Conservation (phyloP, 2,888 invertebrate genomes). For the Aleiodes alternator region DNA sequence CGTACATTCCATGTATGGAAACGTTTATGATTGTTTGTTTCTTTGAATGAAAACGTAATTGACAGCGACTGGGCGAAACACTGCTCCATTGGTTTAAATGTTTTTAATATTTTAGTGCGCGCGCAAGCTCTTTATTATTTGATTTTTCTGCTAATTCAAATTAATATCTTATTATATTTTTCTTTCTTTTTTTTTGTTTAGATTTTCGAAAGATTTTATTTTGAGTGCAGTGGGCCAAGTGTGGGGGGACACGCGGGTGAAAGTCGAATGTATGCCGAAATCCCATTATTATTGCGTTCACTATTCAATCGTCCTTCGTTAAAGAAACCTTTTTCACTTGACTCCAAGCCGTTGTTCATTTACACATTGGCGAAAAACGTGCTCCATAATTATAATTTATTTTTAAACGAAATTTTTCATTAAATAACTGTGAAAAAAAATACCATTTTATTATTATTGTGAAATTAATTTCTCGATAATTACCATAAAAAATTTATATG, state of each 20-base stretch:
- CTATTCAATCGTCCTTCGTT: slow-evolving; percentile 55
- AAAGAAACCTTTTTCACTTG: slow-evolving; percentile 30
- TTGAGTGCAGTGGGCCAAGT: slow-evolving; percentile 32
- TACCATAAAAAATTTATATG: too few relatives aligned
- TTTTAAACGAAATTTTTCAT: background rate
- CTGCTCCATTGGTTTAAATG: background rate
- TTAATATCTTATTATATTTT: background rate
- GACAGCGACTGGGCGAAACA: slow-evolving; percentile 24
- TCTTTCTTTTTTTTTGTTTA: slow-evolving; percentile 6
- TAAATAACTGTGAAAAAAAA: background rate
- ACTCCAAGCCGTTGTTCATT: slow-evolving; percentile 28
- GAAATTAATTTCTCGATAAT: too few relatives aligned
- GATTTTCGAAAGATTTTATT: slow-evolving; percentile 15
- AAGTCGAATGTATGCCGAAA: slow-evolving; percentile 56
- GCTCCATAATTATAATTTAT: background rate
- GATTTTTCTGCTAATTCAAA: slow-evolving; percentile 1
- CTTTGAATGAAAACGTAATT: background rate
- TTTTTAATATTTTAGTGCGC: slow-evolving; percentile 20
- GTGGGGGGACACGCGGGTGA: slow-evolving; percentile 47
- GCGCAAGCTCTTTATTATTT: background rate
- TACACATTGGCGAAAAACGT: background rate
- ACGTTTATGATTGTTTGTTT: slow-evolving; percentile 7
- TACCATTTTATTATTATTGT: slow-evolving; percentile 26
- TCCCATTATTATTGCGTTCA: slow-evolving; percentile 54
- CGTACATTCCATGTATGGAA: background rate